Evolutionary conservation across 2,113 vertebrate genomes (phyloP).

Genomic region (Chaetodon trifascialis): DNA sequence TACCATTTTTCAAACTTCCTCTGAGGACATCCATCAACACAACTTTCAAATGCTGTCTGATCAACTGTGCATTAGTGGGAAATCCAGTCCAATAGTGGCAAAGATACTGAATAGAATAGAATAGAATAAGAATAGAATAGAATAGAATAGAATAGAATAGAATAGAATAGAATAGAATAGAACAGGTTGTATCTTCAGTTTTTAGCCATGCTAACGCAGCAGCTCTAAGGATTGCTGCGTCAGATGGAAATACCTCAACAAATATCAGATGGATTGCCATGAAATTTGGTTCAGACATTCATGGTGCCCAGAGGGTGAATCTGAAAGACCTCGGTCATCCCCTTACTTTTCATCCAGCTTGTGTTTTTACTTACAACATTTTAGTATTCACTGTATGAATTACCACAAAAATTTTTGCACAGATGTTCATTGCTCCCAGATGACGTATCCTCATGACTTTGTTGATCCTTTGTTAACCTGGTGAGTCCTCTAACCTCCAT

Average conservation of each 20-base stretch:
- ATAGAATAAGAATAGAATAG: too few relatives aligned
- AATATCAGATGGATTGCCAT: not conserved
- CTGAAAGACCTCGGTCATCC: not conserved
- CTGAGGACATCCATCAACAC: not conserved
- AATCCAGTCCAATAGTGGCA: too few relatives aligned
- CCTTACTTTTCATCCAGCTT: not conserved
- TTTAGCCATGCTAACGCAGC: too few relatives aligned
- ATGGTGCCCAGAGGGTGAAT: not conserved
- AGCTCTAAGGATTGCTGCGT: too few relatives aligned
- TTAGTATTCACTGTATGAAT: too few relatives aligned
- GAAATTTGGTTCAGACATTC: not conserved
- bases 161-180: too few relatives aligned
- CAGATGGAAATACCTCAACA: not conserved
- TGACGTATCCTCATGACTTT: not conserved
- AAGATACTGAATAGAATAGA: too few relatives aligned
- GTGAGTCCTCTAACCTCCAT: too few relatives aligned
- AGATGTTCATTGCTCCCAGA: not conserved
- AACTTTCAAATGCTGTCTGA: not conserved
- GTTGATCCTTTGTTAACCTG: not conserved
- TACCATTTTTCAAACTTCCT: not conserved
- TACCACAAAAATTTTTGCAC: not conserved
- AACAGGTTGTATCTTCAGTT: too few relatives aligned
- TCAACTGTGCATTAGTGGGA: too few relatives aligned
- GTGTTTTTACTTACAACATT: too few relatives aligned
- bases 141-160: too few relatives aligned